Conservation (phyloP, 1,140 invertebrate genomes). For the Tachypleus tridentatus region DNA sequence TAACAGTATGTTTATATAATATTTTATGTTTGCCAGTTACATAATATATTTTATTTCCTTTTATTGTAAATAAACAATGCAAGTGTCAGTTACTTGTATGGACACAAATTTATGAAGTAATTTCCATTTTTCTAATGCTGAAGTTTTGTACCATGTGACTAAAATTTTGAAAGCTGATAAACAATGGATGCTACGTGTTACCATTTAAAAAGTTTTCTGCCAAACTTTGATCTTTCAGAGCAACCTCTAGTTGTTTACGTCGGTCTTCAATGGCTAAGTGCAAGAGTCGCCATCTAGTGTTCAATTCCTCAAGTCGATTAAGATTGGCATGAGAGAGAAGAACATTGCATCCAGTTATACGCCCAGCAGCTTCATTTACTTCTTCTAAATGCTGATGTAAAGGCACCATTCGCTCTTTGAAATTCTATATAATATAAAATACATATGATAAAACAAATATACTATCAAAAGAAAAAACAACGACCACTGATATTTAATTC, state of each 20-base stretch:
- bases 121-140: too few relatives aligned
- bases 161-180: too few relatives aligned
- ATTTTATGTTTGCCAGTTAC: too few relatives aligned
- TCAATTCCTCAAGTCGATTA: conserved; percentile 62
- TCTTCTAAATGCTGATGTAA: conserved; percentile 59
- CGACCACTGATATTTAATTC: too few relatives aligned
- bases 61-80: too few relatives aligned
- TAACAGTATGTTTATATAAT: too few relatives aligned
- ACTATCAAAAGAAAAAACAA: too few relatives aligned
- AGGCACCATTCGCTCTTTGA: conserved; percentile 58
- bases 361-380: conserved; percentile 64
- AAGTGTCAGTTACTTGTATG: too few relatives aligned
- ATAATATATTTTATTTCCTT: too few relatives aligned
- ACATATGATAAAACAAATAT: too few relatives aligned
- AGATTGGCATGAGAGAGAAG: conserved; percentile 40
- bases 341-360: conserved; percentile 38
- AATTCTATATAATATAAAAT: conserved; percentile 39
- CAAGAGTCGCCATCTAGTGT: conserved; percentile 63
- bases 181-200: conserved; percentile 7
- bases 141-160: too few relatives aligned
- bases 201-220: conserved; percentile 38
- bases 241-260: conserved; percentile 49
- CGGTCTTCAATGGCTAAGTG: conserved; percentile 62
- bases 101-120: too few relatives aligned
- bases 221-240: conserved; percentile 36